A percentile compares a stretch with the other conserved stretches of the same genome.
These are phyloP conservation scores for Paguma larvata DNA, from an alignment of 2,797 vertebrate species.

Conservation along the genomic window DNA sequence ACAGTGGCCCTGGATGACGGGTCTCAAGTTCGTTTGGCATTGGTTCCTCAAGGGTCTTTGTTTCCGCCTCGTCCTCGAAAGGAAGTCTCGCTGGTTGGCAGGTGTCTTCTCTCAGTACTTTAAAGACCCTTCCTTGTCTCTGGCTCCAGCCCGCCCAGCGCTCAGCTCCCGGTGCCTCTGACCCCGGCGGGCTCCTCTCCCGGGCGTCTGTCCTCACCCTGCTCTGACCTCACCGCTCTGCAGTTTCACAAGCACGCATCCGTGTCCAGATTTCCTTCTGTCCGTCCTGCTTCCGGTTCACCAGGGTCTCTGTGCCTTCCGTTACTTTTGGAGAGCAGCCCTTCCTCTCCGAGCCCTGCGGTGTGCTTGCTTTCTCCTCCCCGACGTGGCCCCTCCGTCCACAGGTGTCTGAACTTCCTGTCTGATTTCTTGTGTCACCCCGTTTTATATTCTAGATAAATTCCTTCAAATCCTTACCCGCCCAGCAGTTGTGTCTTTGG, in stretches of 20 bases:
- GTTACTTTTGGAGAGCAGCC: accelerated
- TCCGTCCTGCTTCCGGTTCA: accelerated
- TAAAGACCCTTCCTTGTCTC: neutral
- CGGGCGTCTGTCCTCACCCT: accelerated
- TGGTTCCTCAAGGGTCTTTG: accelerated
- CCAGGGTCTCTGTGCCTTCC: accelerated
- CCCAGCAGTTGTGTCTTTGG: neutral
- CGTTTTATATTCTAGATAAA: neutral
- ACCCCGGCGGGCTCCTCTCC: accelerated
- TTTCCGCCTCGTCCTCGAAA: neutral
- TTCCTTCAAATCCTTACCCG: neutral
- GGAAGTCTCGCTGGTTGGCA: neutral
- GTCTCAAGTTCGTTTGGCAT: accelerated
- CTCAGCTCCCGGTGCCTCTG: neutral
- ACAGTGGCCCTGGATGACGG: accelerated
- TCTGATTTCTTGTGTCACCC: no score
- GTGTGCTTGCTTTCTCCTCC: accelerated
- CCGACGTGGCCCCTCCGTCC: no score
- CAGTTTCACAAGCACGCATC: neutral
- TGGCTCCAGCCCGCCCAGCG: neutral
- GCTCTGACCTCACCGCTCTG: neutral
- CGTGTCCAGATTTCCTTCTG: neutral
- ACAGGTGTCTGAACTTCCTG: accelerated
- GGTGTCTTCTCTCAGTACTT: neutral
- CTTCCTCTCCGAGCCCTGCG: accelerated